These are phyloP conservation scores for Cynopterus sphinx DNA, from an alignment of 2,797 vertebrate genomes.

Conservation along the genomic window DNA sequence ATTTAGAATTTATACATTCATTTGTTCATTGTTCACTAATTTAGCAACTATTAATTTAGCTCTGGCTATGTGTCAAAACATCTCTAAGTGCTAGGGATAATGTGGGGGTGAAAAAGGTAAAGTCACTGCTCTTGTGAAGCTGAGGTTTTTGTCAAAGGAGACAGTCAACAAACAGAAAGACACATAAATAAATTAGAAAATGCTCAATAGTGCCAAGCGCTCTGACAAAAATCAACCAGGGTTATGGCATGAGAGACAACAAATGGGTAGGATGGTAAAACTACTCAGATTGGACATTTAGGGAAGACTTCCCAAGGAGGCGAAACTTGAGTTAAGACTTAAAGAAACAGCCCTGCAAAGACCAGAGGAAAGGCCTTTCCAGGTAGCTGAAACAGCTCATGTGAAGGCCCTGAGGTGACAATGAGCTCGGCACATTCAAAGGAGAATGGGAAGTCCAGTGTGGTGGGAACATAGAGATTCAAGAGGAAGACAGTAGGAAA, in stretches of 20 bases:
- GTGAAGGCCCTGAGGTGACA: not conserved
- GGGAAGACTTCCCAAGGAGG: not conserved
- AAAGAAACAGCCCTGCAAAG: not conserved
- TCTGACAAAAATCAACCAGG: not conserved
- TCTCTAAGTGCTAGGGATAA: not conserved
- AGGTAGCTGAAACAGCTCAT: not conserved
- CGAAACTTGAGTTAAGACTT: not conserved
- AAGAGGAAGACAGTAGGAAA: not conserved
- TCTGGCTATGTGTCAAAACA: not conserved
- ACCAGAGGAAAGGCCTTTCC: not conserved
- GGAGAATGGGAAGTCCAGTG: not conserved
- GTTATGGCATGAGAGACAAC: not conserved
- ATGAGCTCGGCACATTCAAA: not conserved
- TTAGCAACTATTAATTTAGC: not conserved
- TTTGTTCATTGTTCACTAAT: not conserved
- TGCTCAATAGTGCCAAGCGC: not conserved
- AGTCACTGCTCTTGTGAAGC: not conserved
- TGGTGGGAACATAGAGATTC: not conserved
- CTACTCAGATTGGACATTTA: not conserved
- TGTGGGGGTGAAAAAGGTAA: not conserved
- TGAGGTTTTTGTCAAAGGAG: not conserved
- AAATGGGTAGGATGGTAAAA: not conserved
- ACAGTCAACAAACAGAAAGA: not conserved
- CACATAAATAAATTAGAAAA: not conserved
- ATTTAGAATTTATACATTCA: not conserved